Evolutionary conservation across 1,140 invertebrate genomes (phyloP).

Genomic region (Olivierus martensii): DNA sequence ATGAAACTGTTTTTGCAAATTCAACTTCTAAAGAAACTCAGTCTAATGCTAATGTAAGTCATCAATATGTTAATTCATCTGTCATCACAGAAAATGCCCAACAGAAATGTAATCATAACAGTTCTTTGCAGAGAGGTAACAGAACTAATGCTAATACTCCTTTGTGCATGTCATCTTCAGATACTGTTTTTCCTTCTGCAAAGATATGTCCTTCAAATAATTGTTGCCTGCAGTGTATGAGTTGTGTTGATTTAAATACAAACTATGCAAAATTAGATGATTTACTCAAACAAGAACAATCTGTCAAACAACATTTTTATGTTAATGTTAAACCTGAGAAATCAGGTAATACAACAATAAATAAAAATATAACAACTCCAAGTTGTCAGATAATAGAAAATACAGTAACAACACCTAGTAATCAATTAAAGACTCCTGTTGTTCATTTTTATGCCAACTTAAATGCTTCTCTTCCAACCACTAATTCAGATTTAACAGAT

Average conservation of each 20-base stretch:
- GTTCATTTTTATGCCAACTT: constrained; percentile 10
- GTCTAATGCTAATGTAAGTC: too few species aligned
- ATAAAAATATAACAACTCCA: too few species aligned
- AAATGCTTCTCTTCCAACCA: background rate
- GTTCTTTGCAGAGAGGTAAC: too few species aligned
- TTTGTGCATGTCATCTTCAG: too few species aligned
- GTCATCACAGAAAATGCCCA: background rate
- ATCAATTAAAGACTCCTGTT: background rate
- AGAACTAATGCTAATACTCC: too few species aligned
- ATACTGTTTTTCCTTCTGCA: too few species aligned
- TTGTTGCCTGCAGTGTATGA: constrained; percentile 5
- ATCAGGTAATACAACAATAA: background rate
- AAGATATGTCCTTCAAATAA: too few species aligned
- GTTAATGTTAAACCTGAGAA: constrained; percentile 48
- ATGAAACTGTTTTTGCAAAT: background rate
- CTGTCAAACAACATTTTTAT: constrained; percentile 37
- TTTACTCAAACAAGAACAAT: constrained; percentile 21
- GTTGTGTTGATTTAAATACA: constrained; percentile 26
- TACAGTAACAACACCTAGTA: constrained; percentile 13
- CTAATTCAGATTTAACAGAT: constrained; percentile 12
- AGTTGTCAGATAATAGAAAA: too few species aligned
- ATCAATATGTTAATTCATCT: constrained; percentile 1
- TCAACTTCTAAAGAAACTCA: too few species aligned
- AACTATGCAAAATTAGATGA: constrained; percentile 38
- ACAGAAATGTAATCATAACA: too few species aligned